These are phyloP conservation scores for Melitaea athalia DNA, from an alignment of 2,888 invertebrate genomes.

Conservation along the genomic window DNA sequence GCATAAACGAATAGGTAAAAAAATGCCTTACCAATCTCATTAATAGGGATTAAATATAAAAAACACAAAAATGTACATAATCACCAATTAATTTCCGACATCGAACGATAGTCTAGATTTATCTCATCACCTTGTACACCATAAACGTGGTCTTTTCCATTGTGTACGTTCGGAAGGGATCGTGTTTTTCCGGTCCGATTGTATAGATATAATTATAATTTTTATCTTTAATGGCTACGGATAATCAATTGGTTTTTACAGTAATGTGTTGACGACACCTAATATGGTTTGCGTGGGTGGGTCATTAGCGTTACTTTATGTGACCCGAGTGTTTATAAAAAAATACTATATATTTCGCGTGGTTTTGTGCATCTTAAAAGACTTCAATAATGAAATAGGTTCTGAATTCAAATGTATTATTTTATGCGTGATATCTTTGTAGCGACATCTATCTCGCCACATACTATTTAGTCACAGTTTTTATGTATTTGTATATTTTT, in stretches of 20 bases:
- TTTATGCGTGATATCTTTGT: no score
- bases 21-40: background rate
- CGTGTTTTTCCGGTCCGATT: constrained; percentile 68
- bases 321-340: background rate
- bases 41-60: background rate
- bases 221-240: constrained; percentile 10
- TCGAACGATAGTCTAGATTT: constrained; percentile 1
- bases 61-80: background rate
- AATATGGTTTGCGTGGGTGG: background rate
- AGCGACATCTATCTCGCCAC: no score
- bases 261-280: background rate
- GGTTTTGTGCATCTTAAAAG: no score
- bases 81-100: constrained; percentile 1
- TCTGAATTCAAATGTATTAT: no score
- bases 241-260: constrained; percentile 11
- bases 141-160: constrained; percentile 49
- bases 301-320: background rate
- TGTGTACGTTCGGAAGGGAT: constrained; percentile 62
- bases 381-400: no score
- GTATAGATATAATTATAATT: constrained; percentile 44
- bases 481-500: no score
- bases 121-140: constrained; percentile 4
- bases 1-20: background rate
- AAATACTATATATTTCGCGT: no score
- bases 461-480: no score